These are phyloP conservation scores for Lucilia cuprina DNA, from an alignment of 1,140 invertebrate species.

Conservation along the genomic window DNA sequence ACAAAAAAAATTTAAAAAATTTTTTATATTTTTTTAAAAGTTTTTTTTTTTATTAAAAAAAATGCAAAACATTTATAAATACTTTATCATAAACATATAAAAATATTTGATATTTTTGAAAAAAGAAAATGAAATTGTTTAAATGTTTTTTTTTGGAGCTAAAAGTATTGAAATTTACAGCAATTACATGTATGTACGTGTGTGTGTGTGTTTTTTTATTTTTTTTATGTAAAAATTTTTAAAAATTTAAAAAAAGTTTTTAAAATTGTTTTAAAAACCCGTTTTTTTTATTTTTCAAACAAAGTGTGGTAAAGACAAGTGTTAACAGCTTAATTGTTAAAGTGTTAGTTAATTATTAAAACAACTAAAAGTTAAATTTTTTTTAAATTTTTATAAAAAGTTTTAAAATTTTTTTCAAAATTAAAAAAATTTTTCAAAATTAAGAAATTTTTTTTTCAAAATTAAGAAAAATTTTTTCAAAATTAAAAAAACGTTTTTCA, in stretches of 20 bases:
- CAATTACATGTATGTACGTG: conserved; percentile 31
- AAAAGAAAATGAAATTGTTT: background rate
- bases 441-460: too few relatives aligned
- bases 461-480: too few relatives aligned
- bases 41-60: background rate
- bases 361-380: too few relatives aligned
- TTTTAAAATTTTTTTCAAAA: too few relatives aligned
- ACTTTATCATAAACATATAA: background rate
- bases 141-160: background rate
- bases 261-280: conserved; percentile 41
- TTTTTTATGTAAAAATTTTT: conserved; percentile 34
- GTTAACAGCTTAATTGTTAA: background rate
- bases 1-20: conserved; percentile 1
- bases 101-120: background rate
- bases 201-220: conserved; percentile 35
- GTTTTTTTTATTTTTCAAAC: conserved; percentile 14
- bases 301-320: conserved; percentile 27
- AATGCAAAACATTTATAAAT: background rate
- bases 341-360: too few relatives aligned
- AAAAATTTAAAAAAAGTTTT: background rate
- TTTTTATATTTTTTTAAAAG: background rate
- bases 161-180: conserved; percentile 14
- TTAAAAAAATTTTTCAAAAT: too few relatives aligned
- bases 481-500: too few relatives aligned
- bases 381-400: too few relatives aligned